A percentile compares a stretch with the other conserved stretches of the same genome.
These are phyloP conservation scores for Pocota personata DNA, from an alignment of 2,888 invertebrate genomes.

Conservation along the genomic window DNA sequence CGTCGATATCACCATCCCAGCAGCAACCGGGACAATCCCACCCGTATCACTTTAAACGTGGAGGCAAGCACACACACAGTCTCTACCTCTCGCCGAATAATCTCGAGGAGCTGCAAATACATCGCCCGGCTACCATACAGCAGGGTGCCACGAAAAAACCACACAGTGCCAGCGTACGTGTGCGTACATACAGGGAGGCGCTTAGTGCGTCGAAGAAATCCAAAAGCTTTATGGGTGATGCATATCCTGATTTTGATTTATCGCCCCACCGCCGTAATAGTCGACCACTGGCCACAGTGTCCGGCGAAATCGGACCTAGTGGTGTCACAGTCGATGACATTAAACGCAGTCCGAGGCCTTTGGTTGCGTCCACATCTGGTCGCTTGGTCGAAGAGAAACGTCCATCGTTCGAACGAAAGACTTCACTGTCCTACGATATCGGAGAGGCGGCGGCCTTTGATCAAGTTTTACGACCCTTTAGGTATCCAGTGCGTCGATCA, in stretches of 20 bases:
- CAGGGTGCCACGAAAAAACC: conserved; percentile 80
- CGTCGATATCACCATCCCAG: conserved; percentile 68
- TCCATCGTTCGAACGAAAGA: conserved; percentile 81
- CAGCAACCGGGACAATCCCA: conserved; percentile 51
- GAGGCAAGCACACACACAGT: conserved; percentile 81
- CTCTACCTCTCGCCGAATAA: conserved; percentile 82
- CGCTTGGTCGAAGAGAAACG: conserved; percentile 82
- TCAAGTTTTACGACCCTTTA: conserved; percentile 81
- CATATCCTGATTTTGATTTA: conserved; percentile 81
- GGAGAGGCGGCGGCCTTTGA: conserved; percentile 82
- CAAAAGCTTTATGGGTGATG: conserved; percentile 82
- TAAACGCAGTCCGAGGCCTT: conserved; percentile 82
- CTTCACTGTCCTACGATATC: conserved; percentile 81
- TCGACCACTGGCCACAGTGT: conserved; percentile 78
- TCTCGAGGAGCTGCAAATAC: conserved; percentile 81
- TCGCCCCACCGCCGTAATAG: conserved; percentile 82
- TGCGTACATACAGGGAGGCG: conserved; percentile 82
- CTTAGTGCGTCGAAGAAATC: conserved; percentile 82
- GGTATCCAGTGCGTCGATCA: conserved; percentile 80
- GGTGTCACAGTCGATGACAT: conserved; percentile 80
- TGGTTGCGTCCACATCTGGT: conserved; percentile 77
- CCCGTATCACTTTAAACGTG: conserved; percentile 81
- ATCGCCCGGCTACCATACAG: conserved; percentile 80
- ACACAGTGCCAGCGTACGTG: conserved; percentile 82
- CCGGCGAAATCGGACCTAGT: conserved; percentile 75